These are phyloP conservation scores for Holcopasites calliopsidis DNA, from an alignment of 1,140 invertebrate genomes.

Conservation along the genomic window DNA sequence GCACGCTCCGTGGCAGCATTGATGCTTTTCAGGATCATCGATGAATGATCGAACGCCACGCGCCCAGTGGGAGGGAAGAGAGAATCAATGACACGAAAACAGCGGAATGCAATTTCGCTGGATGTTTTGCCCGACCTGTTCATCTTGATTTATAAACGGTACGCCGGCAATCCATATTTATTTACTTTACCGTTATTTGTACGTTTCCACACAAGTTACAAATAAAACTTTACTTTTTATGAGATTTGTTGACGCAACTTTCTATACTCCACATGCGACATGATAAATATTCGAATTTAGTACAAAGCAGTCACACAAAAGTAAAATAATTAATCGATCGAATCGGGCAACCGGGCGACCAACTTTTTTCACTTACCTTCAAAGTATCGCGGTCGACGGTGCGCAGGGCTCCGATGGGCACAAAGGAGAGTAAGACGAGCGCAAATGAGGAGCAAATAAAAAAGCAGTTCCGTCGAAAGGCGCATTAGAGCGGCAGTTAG, in stretches of 20 bases:
- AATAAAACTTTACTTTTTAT: too few relatives aligned
- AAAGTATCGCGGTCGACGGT: neutral
- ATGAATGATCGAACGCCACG: neutral
- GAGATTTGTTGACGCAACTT: too few relatives aligned
- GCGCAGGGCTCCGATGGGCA: neutral
- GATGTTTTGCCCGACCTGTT: constrained; percentile 15
- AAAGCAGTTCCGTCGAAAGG: constrained; percentile 48
- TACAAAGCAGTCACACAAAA: too few relatives aligned
- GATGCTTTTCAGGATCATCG: constrained; percentile 17
- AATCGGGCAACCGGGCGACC: neutral
- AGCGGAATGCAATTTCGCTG: constrained; percentile 18
- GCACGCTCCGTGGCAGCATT: too few relatives aligned
- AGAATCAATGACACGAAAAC: constrained; percentile 37
- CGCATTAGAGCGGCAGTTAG: constrained; percentile 53
- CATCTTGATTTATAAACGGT: constrained; percentile 43
- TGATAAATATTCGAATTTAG: too few relatives aligned
- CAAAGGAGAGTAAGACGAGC: constrained; percentile 3
- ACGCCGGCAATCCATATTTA: constrained; percentile 15
- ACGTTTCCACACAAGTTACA: neutral
- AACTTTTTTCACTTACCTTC: neutral
- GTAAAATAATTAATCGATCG: neutral
- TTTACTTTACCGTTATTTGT: constrained; percentile 7
- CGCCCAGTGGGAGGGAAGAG: neutral
- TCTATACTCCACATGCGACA: too few relatives aligned
- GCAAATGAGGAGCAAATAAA: constrained; percentile 41